Conservation (phyloP, 1,140 invertebrate species). For the Drosophila tropicalis region DNA sequence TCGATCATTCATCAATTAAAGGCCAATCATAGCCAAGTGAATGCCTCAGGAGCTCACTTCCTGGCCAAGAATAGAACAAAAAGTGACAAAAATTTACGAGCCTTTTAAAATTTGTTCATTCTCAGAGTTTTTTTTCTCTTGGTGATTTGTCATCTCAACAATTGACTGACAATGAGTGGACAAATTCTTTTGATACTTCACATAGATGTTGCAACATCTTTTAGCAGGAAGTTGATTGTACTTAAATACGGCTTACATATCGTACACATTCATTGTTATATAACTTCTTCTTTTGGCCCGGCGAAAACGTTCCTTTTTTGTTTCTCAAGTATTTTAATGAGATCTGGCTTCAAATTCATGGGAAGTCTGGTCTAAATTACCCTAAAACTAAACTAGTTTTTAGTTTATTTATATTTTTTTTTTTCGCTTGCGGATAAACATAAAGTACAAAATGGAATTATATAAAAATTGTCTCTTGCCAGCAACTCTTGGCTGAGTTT, state of each 20-base stretch:
- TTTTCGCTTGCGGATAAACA: background rate
- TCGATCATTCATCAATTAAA: conserved; percentile 44
- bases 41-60: conserved; percentile 52
- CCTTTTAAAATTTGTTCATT: conserved; percentile 22
- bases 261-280: conserved; percentile 33
- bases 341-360: conserved; percentile 42
- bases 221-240: conserved; percentile 61
- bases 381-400: conserved; percentile 66
- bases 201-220: conserved; percentile 22
- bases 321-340: conserved; percentile 67
- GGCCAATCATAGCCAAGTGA: conserved; percentile 26
- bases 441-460: conserved; percentile 35
- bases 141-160: conserved; percentile 59
- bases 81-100: conserved; percentile 51
- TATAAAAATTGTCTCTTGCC: conserved; percentile 36
- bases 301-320: conserved; percentile 47
- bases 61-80: conserved; percentile 23
- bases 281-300: background rate
- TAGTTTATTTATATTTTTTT: conserved; percentile 40
- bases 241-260: conserved; percentile 10
- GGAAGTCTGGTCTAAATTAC: conserved; percentile 45
- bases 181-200: conserved; percentile 45
- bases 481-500: conserved; percentile 7
- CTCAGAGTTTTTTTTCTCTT: conserved; percentile 25
- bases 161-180: conserved; percentile 60